These are phyloP conservation scores for Listronotus bonariensis DNA, from an alignment of 1,140 invertebrate genomes.

Conservation along the genomic window DNA sequence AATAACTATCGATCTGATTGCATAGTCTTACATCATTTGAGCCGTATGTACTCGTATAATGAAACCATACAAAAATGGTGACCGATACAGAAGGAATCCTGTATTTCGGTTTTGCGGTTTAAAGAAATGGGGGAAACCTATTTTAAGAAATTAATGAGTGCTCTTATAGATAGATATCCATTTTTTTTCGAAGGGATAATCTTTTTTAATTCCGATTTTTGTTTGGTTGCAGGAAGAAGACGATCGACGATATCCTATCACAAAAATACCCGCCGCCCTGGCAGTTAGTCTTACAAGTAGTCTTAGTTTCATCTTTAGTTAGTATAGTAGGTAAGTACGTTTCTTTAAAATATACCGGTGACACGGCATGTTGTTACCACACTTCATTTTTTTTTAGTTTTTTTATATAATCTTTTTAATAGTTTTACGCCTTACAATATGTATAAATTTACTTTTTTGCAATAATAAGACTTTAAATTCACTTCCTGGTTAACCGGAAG, in stretches of 20 bases:
- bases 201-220: constrained; percentile 9
- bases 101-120: constrained; percentile 14
- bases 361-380: too few species aligned
- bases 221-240: constrained; percentile 52
- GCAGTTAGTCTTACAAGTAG: constrained; percentile 50
- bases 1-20: too few species aligned
- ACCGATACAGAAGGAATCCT: constrained; percentile 4
- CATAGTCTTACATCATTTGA: constrained; percentile 4
- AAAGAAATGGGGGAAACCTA: not conserved
- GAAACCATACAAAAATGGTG: constrained; percentile 5
- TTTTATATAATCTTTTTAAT: too few species aligned
- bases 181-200: not conserved
- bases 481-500: too few species aligned
- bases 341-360: not conserved
- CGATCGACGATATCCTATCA: constrained; percentile 43
- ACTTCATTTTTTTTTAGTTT: too few species aligned
- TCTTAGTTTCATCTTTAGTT: constrained; percentile 52
- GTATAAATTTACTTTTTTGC: too few species aligned
- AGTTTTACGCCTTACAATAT: too few species aligned
- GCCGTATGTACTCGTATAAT: not conserved
- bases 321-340: constrained; percentile 53
- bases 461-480: too few species aligned
- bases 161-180: not conserved
- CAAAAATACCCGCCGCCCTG: constrained; percentile 50
- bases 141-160: constrained; percentile 5